A percentile compares a stretch with the other conserved stretches of the same genome.
These are phyloP conservation scores for Harpalus rubripes DNA, from an alignment of 2,888 invertebrate species.

Conservation along the genomic window DNA sequence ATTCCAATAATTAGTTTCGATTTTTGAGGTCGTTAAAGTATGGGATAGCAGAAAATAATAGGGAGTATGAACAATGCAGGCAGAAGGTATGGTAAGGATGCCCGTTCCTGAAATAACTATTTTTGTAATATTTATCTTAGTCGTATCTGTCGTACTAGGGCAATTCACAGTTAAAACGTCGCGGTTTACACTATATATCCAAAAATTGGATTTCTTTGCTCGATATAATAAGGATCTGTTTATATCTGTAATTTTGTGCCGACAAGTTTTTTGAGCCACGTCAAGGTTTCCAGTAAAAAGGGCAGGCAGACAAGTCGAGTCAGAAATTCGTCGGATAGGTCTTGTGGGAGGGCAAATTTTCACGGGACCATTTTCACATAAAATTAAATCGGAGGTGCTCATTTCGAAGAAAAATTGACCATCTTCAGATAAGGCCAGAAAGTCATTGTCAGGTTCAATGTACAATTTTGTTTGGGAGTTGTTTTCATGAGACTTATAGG, in stretches of 20 bases:
- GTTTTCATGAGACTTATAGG: neutral
- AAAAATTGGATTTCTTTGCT: neutral
- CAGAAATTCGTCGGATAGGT: conserved; percentile 17
- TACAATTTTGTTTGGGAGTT: conserved; percentile 10
- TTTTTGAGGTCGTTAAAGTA: neutral
- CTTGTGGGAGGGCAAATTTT: conserved; percentile 31
- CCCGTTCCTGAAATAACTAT: conserved; percentile 18
- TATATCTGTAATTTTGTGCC: conserved; percentile 1
- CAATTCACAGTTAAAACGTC: neutral
- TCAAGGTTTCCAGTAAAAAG: conserved; percentile 1
- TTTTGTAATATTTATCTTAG: conserved; percentile 6
- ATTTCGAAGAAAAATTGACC: conserved; percentile 24
- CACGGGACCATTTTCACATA: neutral
- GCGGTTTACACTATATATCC: neutral
- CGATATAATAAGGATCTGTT: neutral
- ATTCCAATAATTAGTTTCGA: conserved; percentile 4
- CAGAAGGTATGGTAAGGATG: conserved; percentile 15
- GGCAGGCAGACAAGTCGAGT: neutral
- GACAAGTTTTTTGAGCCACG: neutral
- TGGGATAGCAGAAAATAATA: conserved; percentile 12
- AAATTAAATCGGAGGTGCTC: conserved; percentile 9
- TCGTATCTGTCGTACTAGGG: neutral
- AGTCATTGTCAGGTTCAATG: conserved; percentile 4
- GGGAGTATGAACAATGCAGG: conserved; percentile 18
- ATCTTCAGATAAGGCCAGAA: conserved; percentile 20